Evolutionary conservation across 2,888 invertebrate genomes (phyloP).

Genomic region (Meliscaeva auricollis): DNA sequence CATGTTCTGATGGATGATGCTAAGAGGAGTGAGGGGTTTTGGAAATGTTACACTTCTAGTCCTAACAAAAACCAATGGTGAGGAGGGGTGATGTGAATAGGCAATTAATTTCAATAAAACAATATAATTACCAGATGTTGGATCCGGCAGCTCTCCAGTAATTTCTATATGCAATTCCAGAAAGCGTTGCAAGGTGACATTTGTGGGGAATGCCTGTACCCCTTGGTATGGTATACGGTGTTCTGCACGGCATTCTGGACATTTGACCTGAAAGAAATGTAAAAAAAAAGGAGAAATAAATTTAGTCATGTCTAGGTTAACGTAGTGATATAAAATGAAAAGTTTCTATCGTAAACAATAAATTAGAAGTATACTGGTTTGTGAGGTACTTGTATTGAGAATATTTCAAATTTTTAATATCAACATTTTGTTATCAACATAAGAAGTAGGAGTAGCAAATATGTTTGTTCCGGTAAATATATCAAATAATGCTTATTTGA

Average conservation of each 20-base stretch:
- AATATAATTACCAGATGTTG: slow-evolving; percentile 88
- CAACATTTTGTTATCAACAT: too few relatives aligned
- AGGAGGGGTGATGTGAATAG: not conserved
- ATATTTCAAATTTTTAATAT: too few relatives aligned
- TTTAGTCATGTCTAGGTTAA: too few relatives aligned
- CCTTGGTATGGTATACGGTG: slow-evolving; percentile 98
- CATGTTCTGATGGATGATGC: not conserved
- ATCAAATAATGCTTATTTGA: too few relatives aligned
- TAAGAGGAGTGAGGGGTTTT: not conserved
- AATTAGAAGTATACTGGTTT: too few relatives aligned
- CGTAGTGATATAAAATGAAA: too few relatives aligned
- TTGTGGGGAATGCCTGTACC: slow-evolving; percentile 96
- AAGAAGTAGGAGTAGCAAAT: too few relatives aligned
- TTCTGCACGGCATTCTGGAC: slow-evolving; percentile 99
- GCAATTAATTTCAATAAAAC: slow-evolving; percentile 70
- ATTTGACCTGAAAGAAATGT: slow-evolving; percentile 90
- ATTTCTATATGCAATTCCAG: slow-evolving; percentile 97
- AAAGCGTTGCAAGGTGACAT: slow-evolving; percentile 97
- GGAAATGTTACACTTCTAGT: too few relatives aligned
- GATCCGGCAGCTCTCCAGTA: slow-evolving; percentile 95
- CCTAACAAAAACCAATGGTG: too few relatives aligned
- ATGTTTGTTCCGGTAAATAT: too few relatives aligned
- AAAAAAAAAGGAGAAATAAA: slow-evolving; percentile 16
- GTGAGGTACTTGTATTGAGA: too few relatives aligned
- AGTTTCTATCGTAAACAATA: too few relatives aligned